phyloP scores from a whole-genome alignment of 2,113 vertebrate species.

The Myocastor coypus region DNA sequence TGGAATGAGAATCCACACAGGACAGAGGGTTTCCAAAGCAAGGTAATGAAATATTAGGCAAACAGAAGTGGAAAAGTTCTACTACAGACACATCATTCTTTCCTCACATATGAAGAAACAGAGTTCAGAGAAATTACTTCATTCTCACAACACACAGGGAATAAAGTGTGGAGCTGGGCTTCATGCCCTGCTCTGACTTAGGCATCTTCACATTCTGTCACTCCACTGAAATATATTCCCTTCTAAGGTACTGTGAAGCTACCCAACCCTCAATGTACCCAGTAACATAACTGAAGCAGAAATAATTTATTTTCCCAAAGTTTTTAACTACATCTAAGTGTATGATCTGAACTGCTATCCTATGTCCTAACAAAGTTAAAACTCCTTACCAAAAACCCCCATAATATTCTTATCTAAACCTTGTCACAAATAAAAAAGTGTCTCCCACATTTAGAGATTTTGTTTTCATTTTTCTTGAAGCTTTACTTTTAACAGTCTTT shows the following conservation, averaged over 20 bases:
- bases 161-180: not conserved
- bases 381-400: not conserved
- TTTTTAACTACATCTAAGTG: not conserved
- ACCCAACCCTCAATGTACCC: not conserved
- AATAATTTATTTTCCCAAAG: slow-evolving; percentile 39
- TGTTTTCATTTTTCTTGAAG: slow-evolving; percentile 12
- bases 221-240: not conserved
- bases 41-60: not conserved
- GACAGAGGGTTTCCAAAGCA: not conserved
- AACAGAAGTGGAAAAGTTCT: not conserved
- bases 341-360: not conserved
- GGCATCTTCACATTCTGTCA: not conserved
- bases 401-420: not conserved
- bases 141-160: slow-evolving; percentile 18
- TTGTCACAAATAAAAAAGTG: not conserved
- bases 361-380: not conserved
- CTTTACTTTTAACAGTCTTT: not conserved
- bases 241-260: not conserved
- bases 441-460: not conserved
- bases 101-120: slow-evolving; percentile 50
- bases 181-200: not conserved
- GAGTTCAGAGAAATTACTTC: not conserved
- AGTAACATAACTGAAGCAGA: slow-evolving; percentile 2
- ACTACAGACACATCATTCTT: not conserved
- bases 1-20: not conserved